These are phyloP conservation scores for Neoarius graeffei DNA, from an alignment of 2,113 vertebrate species.

Conservation along the genomic window DNA sequence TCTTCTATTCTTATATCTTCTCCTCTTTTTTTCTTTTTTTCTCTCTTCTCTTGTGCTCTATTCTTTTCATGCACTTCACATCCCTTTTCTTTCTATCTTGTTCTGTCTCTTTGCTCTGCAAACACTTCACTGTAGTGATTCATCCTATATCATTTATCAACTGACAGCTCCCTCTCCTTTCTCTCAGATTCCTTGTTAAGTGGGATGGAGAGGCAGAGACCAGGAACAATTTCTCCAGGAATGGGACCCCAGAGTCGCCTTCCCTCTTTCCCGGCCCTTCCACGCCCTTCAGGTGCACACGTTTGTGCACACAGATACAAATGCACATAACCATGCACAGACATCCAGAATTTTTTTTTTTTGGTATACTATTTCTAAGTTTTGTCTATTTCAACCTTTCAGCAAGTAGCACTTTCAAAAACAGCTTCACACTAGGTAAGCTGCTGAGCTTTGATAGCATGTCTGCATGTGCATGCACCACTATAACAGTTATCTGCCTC, in stretches of 20 bases:
- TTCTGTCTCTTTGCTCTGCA: conserved; percentile 33
- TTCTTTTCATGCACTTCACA: neutral
- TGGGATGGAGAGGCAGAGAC: conserved; percentile 74
- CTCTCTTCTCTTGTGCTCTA: neutral
- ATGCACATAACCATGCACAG: neutral
- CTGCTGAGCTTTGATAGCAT: conserved; percentile 34
- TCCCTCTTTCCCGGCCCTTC: conserved; percentile 76
- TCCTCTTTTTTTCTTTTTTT: neutral
- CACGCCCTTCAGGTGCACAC: conserved; percentile 74
- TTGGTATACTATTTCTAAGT: conserved; percentile 14
- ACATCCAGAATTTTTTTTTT: neutral
- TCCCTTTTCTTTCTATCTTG: neutral
- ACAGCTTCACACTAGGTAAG: conserved; percentile 85
- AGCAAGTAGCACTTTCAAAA: conserved; percentile 85
- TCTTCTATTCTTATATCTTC: neutral
- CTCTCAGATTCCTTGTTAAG: conserved; percentile 68
- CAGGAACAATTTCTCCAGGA: conserved; percentile 69
- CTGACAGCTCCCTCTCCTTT: conserved; percentile 16
- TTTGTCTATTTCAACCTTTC: conserved; percentile 46
- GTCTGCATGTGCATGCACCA: conserved; percentile 39
- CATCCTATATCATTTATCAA: neutral
- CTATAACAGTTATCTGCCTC: neutral
- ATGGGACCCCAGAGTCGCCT: conserved; percentile 66
- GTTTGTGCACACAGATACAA: neutral
- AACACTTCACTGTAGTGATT: neutral